phyloP scores from a whole-genome alignment of 2,888 invertebrate species.

The Chrysina gloriosa region DNA sequence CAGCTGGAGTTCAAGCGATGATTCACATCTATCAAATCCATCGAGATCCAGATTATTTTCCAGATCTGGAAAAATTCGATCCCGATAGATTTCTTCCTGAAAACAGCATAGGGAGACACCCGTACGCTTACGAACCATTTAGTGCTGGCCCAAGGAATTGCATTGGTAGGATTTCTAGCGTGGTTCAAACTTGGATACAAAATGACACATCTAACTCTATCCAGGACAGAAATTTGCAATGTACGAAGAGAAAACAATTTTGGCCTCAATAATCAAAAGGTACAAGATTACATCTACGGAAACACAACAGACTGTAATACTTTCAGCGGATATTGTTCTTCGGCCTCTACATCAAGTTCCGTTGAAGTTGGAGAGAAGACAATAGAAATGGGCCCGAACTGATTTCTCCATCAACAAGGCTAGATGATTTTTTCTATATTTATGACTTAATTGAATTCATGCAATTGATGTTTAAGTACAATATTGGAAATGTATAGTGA shows the following conservation, averaged over 20 bases:
- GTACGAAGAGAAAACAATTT: slow-evolving; percentile 36
- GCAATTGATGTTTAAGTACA: no score
- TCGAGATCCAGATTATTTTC: slow-evolving; percentile 59
- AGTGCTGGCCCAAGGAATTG: slow-evolving; percentile 31
- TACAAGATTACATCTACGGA: slow-evolving; percentile 25
- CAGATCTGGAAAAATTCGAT: slow-evolving; percentile 58
- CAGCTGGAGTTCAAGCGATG: slow-evolving; percentile 51
- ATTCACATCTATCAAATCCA: slow-evolving; percentile 60
- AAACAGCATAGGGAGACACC: slow-evolving; percentile 53
- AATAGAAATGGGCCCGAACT: no score
- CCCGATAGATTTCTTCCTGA: slow-evolving; percentile 61
- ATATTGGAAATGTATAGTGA: no score
- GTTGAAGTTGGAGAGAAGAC: background rate
- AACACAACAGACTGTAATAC: background rate
- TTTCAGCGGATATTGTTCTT: background rate
- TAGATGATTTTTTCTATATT: no score
- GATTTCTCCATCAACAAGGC: no score
- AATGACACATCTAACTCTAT: slow-evolving; percentile 7
- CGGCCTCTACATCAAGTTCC: slow-evolving; percentile 19
- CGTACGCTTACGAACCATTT: slow-evolving; percentile 29
- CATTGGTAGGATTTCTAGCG: slow-evolving; percentile 6
- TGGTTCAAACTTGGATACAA: background rate
- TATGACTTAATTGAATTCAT: no score
- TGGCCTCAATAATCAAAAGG: slow-evolving; percentile 8
- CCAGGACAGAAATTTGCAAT: slow-evolving; percentile 39